These are phyloP conservation scores for Spea bombifrons DNA, from an alignment of 2,113 vertebrate species.

Conservation along the genomic window DNA sequence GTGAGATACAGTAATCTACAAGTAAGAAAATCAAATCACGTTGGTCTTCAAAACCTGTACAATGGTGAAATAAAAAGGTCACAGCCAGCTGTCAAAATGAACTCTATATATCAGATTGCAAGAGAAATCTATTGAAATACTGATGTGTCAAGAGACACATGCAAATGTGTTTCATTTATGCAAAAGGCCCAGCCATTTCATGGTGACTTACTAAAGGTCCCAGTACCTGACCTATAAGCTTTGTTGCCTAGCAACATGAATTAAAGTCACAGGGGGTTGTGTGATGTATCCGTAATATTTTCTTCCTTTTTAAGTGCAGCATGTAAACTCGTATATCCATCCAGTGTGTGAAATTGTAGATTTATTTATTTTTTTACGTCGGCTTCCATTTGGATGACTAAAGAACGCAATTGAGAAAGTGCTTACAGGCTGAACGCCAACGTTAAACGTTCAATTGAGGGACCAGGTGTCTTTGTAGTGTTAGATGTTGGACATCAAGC, in stretches of 20 bases:
- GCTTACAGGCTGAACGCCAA: too few relatives aligned
- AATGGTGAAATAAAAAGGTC: constrained; percentile 44
- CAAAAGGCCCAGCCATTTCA: constrained; percentile 73
- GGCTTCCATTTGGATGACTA: too few relatives aligned
- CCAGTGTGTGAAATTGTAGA: constrained; percentile 38
- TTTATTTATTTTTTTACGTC: background rate
- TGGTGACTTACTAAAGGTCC: constrained; percentile 75
- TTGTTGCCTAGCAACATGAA: constrained; percentile 82
- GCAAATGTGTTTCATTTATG: constrained; percentile 70
- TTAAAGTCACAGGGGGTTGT: constrained; percentile 71
- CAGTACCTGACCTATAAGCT: constrained; percentile 79
- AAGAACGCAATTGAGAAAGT: too few relatives aligned
- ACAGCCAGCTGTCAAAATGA: constrained; percentile 45
- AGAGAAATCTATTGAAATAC: constrained; percentile 55
- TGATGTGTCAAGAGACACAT: constrained; percentile 66
- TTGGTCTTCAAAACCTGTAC: constrained; percentile 31
- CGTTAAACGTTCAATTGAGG: too few relatives aligned
- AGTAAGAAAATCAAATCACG: constrained; percentile 33
- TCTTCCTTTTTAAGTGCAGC: constrained; percentile 49
- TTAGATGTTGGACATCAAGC: too few relatives aligned
- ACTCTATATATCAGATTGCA: constrained; percentile 47
- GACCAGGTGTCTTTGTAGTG: too few relatives aligned
- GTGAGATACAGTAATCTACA: constrained; percentile 17
- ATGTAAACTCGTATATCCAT: constrained; percentile 64
- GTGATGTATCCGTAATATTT: constrained; percentile 71